These are phyloP conservation scores for Hycleus phaleratus DNA, from an alignment of 1,140 invertebrate species.

Conservation along the genomic window DNA sequence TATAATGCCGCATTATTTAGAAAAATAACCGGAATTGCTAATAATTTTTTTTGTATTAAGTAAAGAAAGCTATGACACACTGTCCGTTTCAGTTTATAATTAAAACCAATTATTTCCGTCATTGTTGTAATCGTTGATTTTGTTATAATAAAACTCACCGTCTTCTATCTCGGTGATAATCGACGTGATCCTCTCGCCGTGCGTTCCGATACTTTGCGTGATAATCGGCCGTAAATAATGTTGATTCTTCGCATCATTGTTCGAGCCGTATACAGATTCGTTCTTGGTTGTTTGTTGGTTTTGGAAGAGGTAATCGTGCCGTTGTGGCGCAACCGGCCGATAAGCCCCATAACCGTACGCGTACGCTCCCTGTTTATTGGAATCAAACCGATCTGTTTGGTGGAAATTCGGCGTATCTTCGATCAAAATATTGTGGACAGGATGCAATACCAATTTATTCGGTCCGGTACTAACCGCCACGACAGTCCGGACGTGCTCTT, in stretches of 20 bases:
- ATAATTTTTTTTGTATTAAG: background rate
- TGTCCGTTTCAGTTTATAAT: background rate
- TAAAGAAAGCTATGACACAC: background rate
- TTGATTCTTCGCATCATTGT: background rate
- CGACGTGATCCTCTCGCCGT: conserved; percentile 35
- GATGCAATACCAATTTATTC: conserved; percentile 1
- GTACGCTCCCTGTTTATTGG: too few species aligned
- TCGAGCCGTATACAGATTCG: background rate
- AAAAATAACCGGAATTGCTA: background rate
- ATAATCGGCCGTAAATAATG: conserved; percentile 22
- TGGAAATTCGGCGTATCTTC: background rate
- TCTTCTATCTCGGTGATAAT: conserved; percentile 35
- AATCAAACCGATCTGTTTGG: too few species aligned
- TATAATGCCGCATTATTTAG: background rate
- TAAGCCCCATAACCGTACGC: too few species aligned
- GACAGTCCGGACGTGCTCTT: conserved; percentile 1
- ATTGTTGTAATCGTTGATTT: background rate
- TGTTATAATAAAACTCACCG: conserved; percentile 26
- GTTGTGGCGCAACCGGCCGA: too few species aligned
- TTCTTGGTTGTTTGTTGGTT: background rate
- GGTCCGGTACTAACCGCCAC: conserved; percentile 5
- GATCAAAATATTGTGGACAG: conserved; percentile 1
- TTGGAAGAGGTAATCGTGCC: background rate
- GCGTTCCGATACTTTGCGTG: conserved; percentile 23
- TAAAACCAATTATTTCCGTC: background rate